phyloP scores from a whole-genome alignment of 1,140 invertebrate species.

The Leptinotarsa undecemlineata region DNA sequence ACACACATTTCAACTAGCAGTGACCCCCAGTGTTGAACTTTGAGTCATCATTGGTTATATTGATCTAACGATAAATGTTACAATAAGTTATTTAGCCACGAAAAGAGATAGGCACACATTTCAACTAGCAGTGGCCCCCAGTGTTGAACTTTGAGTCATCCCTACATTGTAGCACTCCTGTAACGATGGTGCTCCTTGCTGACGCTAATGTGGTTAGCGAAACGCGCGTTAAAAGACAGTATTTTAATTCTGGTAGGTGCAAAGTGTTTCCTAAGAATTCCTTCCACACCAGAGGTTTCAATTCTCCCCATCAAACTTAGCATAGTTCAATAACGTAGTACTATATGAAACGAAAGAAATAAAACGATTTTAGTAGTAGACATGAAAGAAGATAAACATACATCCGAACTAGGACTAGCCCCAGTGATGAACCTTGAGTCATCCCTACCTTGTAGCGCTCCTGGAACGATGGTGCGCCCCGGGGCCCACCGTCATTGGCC shows the following conservation, averaged over 20 bases:
- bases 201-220: too few species aligned
- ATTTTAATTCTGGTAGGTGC: neutral
- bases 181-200: constrained; percentile 61
- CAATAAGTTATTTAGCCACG: neutral
- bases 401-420: too few species aligned
- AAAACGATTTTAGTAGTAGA: neutral
- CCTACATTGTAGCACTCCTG: constrained; percentile 61
- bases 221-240: neutral
- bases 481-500: constrained; percentile 64
- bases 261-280: too few species aligned
- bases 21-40: too few species aligned
- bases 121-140: neutral
- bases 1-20: too few species aligned
- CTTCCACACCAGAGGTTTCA: too few species aligned
- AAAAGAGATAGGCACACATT: too few species aligned
- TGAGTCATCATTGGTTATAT: too few species aligned
- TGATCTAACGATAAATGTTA: neutral
- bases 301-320: too few species aligned
- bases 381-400: too few species aligned
- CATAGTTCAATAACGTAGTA: too few species aligned
- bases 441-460: constrained; percentile 59
- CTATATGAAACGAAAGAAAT: neutral
- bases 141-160: neutral
- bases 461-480: constrained; percentile 64
- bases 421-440: neutral